Base-by-base conservation (phyloP, 2,797 vertebrate species). In the Siniperca undulata region DNA sequence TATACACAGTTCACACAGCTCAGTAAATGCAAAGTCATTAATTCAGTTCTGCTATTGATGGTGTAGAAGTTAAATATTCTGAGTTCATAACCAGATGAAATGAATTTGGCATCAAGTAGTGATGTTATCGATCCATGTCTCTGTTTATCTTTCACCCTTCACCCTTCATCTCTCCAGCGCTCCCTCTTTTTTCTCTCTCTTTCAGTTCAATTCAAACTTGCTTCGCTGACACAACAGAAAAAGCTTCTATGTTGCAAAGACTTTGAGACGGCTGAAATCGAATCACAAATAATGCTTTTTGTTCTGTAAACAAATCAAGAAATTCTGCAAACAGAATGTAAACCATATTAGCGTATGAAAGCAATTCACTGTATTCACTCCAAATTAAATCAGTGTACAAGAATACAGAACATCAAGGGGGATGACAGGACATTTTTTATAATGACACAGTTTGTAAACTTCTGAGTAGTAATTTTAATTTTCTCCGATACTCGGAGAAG, bases 11-110 rank as follows among this genome's bases (percentile, higher is more conserved):
- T 30, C 30, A 30, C 30, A 30, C 30, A 30, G 44, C n/a, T 67
- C 13, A 24, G 11, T 36, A 30, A 53, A 74, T 48, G 38, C 53
- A 42, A 36, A 70, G 50, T 65, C 40, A 30, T 83, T 73, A 46
- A 61, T 79, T 74, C 61, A n/a, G 38, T 58, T 20, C 9, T 22
- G 38, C 67, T 53, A 61, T 71, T 20, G 65, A 61, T 3, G 4
- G 8, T 22, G 64, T 5, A 20, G 42, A 55, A 13, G n/a, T 68
- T 70, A 62, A 70, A 75, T 78, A 78, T 82, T 89, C 70, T 53
- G 70, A 62, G 30, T 67, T 77, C 74, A 69, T 52, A 75, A 84
- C 61, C 5, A 81, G 74, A 83, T 81, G 71, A 74, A 80, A 81
- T 86, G 7, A 78, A 74, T 75, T 80, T 80, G 62, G 87, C 77